These are phyloP conservation scores for Myodes glareolus DNA, from an alignment of 2,113 vertebrate species.

Conservation along the genomic window DNA sequence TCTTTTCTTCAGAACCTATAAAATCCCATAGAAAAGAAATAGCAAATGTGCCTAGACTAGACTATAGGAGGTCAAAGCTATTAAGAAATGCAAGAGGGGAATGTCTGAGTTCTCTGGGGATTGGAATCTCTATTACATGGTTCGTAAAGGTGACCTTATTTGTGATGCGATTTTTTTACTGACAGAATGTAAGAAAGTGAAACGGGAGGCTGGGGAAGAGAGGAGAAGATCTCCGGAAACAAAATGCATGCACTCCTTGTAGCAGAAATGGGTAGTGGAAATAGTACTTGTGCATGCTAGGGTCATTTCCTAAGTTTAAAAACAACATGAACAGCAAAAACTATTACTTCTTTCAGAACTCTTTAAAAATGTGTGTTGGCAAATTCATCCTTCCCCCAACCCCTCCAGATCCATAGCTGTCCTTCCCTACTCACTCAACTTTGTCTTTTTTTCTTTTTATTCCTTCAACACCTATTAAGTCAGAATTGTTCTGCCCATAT, in stretches of 20 bases:
- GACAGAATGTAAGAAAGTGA: background rate
- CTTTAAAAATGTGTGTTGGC: background rate
- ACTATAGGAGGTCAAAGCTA: background rate
- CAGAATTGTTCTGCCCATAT: background rate
- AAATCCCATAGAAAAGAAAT: background rate
- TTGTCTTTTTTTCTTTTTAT: background rate
- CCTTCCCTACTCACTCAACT: background rate
- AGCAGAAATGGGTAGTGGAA: background rate
- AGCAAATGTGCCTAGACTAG: background rate
- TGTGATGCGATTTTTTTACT: background rate
- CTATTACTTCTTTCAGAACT: background rate
- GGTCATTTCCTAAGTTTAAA: background rate
- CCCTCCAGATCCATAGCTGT: background rate
- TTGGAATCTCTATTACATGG: background rate
- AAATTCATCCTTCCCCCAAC: background rate
- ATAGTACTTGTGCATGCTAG: background rate
- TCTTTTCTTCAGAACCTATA: background rate
- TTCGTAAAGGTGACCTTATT: background rate
- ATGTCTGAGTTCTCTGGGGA: background rate
- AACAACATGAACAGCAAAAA: background rate
- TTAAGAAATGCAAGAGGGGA: background rate
- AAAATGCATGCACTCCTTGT: background rate
- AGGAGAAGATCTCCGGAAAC: background rate
- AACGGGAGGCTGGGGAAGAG: background rate
- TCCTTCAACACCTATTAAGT: background rate